Evolutionary conservation across 2,797 vertebrate genomes (phyloP).

Genomic region (Lepidocolaptes lacrymiger): DNA sequence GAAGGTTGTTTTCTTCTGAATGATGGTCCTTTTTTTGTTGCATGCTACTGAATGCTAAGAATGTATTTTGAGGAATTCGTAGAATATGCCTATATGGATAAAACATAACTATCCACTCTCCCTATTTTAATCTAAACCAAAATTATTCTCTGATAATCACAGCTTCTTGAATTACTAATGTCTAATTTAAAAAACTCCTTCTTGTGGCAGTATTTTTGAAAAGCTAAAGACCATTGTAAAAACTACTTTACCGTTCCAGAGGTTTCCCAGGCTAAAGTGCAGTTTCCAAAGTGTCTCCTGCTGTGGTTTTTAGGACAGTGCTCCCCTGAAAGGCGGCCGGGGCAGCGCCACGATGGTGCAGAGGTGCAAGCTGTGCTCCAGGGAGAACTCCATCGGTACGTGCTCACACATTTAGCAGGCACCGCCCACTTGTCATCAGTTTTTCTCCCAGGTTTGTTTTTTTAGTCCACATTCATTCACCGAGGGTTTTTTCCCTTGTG

Average conservation of each 20-base stretch:
- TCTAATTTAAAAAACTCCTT: neutral
- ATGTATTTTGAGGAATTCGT: neutral
- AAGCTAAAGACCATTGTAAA: neutral
- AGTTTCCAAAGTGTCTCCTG: neutral
- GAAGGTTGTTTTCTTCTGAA: neutral
- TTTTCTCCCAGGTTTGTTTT: neutral
- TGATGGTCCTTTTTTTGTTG: neutral
- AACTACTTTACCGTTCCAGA: neutral
- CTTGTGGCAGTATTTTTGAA: neutral
- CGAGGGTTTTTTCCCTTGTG: neutral
- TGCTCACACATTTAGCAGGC: neutral
- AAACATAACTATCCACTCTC: neutral
- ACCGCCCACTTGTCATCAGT: neutral
- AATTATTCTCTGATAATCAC: neutral
- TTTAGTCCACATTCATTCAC: neutral
- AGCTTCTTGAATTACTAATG: neutral
- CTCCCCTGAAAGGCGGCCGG: constrained; percentile 92
- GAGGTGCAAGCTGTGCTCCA: constrained; percentile 94
- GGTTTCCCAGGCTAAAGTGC: neutral
- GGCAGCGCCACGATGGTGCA: constrained; percentile 96
- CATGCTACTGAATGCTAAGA: neutral
- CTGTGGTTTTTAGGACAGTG: constrained; percentile 82
- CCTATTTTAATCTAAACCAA: neutral
- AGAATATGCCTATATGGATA: neutral
- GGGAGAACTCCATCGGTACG: constrained; percentile 95